A percentile compares a stretch with the other conserved stretches of the same genome.
These are phyloP conservation scores for Aspidiotus rigidus DNA, from an alignment of 2,888 invertebrate genomes.

Conservation along the genomic window DNA sequence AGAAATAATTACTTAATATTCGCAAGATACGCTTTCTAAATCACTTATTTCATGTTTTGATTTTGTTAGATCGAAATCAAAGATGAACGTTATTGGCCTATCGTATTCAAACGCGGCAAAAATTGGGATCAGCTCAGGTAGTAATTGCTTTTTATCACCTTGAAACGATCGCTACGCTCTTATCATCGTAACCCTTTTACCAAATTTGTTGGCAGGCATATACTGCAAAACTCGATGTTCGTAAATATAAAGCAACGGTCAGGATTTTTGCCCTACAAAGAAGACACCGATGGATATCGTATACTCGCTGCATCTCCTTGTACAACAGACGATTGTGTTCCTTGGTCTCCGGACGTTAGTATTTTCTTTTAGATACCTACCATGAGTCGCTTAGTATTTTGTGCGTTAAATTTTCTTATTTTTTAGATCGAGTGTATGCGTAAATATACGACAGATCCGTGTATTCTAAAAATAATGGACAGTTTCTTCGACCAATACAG, in stretches of 20 bases:
- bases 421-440: slow-evolving; percentile 53
- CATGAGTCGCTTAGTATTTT: too few relatives aligned
- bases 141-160: slow-evolving; percentile 39
- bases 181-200: neutral
- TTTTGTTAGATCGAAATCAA: slow-evolving; percentile 49
- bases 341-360: slow-evolving; percentile 52
- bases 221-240: slow-evolving; percentile 58
- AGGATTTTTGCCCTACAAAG: slow-evolving; percentile 75
- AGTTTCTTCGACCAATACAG: slow-evolving; percentile 33
- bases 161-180: neutral
- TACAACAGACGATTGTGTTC: slow-evolving; percentile 60
- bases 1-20: too few relatives aligned
- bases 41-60: neutral
- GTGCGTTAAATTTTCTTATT: neutral
- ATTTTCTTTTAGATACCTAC: slow-evolving; percentile 9
- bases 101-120: slow-evolving; percentile 66
- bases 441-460: slow-evolving; percentile 64
- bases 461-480: slow-evolving; percentile 48
- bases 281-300: slow-evolving; percentile 72
- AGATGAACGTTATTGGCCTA: slow-evolving; percentile 84
- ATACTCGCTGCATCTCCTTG: slow-evolving; percentile 68
- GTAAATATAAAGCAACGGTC: slow-evolving; percentile 81
- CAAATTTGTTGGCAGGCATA: slow-evolving; percentile 49
- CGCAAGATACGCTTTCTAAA: too few relatives aligned
- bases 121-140: slow-evolving; percentile 78